A percentile compares a stretch with the other conserved stretches of the same genome.
Evolutionary conservation across 2,797 vertebrate species (phyloP).

Genomic region (Notolepis coatsorum): DNA sequence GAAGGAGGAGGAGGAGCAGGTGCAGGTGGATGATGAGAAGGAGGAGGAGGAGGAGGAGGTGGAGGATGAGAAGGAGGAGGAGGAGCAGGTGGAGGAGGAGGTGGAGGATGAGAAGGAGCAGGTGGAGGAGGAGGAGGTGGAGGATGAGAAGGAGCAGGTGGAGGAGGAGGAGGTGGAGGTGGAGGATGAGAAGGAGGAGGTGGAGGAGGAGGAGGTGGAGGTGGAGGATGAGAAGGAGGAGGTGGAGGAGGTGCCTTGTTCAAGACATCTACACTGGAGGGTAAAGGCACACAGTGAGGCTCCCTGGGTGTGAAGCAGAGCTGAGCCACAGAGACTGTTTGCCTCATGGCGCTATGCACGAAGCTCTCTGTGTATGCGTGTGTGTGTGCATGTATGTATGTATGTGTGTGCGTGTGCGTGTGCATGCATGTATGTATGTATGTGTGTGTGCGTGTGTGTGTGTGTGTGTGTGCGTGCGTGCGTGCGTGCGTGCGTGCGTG

Average conservation of each 20-base stretch:
- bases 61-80: no score
- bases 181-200: no score
- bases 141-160: no score
- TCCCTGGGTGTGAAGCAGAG: conserved; percentile 33
- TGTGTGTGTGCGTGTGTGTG: conserved; percentile 58
- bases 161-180: background rate
- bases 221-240: no score
- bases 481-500: conserved; percentile 54
- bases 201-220: no score
- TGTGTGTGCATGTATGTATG: conserved; percentile 57
- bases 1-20: no score
- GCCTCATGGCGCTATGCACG: conserved; percentile 48
- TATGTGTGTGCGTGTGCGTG: conserved; percentile 60
- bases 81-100: no score
- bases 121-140: no score
- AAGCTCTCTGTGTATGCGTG: conserved; percentile 47
- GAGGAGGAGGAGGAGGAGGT: no score
- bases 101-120: no score
- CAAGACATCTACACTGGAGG: conserved; percentile 49
- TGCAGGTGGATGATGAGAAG: no score
- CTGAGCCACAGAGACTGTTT: conserved; percentile 53
- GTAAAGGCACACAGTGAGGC: conserved; percentile 24
- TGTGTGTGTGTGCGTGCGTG: conserved; percentile 55
- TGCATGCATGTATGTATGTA: conserved; percentile 55
- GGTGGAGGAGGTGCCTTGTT: conserved; percentile 38